phyloP scores from a whole-genome alignment of 2,113 vertebrate species.

The Melanostigma gelatinosum region DNA sequence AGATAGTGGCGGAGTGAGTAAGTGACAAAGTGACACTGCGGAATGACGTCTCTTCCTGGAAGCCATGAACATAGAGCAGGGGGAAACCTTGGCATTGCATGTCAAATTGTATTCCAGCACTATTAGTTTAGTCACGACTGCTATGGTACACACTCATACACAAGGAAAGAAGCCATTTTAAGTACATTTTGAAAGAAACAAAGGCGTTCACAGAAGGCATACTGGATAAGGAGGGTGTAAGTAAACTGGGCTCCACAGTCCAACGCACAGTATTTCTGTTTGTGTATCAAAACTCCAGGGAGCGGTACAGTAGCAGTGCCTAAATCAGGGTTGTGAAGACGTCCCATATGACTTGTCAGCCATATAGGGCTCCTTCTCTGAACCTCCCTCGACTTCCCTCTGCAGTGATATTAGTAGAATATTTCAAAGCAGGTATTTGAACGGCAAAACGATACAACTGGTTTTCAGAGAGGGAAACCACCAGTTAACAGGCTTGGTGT shows the following conservation, averaged over 20 bases:
- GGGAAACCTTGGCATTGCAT: constrained; percentile 36
- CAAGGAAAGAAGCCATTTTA: constrained; percentile 20
- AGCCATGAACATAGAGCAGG: constrained; percentile 61
- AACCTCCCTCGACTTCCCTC: constrained; percentile 22
- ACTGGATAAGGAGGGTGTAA: constrained; percentile 18
- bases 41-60: constrained; percentile 75
- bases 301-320: constrained; percentile 34
- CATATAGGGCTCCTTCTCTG: constrained; percentile 39
- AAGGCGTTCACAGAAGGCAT: constrained; percentile 34
- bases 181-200: constrained; percentile 31
- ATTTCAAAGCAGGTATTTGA: constrained; percentile 47
- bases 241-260: constrained; percentile 34
- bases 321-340: constrained; percentile 63
- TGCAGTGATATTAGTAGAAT: constrained; percentile 38
- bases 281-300: constrained; percentile 46
- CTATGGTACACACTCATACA: constrained; percentile 8
- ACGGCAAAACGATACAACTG: constrained; percentile 18
- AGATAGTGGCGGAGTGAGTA: constrained; percentile 38
- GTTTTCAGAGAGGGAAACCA: constrained; percentile 11
- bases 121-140: constrained; percentile 11
- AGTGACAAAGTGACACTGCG: constrained; percentile 70
- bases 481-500: neutral
- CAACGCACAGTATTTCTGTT: constrained; percentile 29
- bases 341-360: constrained; percentile 62
- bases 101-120: constrained; percentile 19